These are phyloP conservation scores for Macrocentrus cingulum DNA, from an alignment of 1,140 invertebrate species.

Conservation along the genomic window DNA sequence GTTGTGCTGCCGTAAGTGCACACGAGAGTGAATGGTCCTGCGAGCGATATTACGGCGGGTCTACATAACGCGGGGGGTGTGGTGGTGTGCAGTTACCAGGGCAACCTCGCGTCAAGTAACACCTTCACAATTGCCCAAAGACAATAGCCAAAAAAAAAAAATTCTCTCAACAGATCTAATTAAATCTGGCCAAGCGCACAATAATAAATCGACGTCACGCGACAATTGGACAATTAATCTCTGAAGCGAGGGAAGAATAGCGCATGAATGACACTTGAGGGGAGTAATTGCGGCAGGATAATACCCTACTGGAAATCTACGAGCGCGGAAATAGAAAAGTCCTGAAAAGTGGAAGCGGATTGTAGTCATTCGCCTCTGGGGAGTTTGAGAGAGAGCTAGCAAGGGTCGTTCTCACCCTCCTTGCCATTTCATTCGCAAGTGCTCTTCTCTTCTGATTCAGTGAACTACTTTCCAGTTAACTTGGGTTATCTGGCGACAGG, in stretches of 20 bases:
- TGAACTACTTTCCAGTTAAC: conserved; percentile 31
- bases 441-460: conserved; percentile 37
- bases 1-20: conserved; percentile 20
- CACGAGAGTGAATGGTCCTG: conserved; percentile 26
- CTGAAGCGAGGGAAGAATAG: not conserved
- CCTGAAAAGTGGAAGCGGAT: conserved; percentile 4
- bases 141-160: too few relatives aligned
- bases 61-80: conserved; percentile 37
- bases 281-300: not conserved
- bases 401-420: not conserved
- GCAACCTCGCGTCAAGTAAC: conserved; percentile 56
- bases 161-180: too few relatives aligned
- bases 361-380: conserved; percentile 5
- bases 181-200: too few relatives aligned
- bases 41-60: conserved; percentile 27
- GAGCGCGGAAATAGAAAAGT: not conserved
- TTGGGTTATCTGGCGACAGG: conserved; percentile 29
- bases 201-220: too few relatives aligned
- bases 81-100: conserved; percentile 49
- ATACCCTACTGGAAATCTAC: too few relatives aligned
- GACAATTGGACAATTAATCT: not conserved
- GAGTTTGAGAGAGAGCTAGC: too few relatives aligned
- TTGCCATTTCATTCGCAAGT: conserved; percentile 30
- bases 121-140: conserved; percentile 46
- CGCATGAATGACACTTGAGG: not conserved